Conservation (phyloP, 2,888 invertebrate species). For the Cryptosula pallasiana region DNA sequence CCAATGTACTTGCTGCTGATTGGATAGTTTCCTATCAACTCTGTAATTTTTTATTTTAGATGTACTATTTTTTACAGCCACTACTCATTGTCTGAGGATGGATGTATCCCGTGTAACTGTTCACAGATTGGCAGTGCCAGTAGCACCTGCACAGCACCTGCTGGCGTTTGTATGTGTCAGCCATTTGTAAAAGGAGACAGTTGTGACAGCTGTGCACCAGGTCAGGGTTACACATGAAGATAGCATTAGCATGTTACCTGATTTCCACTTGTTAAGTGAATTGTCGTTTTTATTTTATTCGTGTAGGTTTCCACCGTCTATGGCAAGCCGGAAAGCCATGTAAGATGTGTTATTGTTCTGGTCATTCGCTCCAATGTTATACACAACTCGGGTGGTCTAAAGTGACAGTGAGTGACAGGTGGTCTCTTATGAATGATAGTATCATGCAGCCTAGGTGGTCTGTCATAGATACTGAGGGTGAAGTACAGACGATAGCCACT, state of each 20-base stretch:
- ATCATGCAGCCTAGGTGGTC: conserved; percentile 30
- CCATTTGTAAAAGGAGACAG: conserved; percentile 33
- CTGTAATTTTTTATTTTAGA: no score
- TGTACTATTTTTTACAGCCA: conserved; percentile 30
- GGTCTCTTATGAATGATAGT: conserved; percentile 29
- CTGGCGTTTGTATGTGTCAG: conserved; percentile 33
- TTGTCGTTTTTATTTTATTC: neutral
- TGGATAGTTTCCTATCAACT: no score
- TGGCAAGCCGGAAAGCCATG: conserved; percentile 34
- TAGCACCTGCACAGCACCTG: conserved; percentile 30
- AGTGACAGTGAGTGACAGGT: conserved; percentile 28
- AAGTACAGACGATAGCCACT: neutral
- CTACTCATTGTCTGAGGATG: conserved; percentile 32
- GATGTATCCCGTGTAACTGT: conserved; percentile 35
- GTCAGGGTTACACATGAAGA: conserved; percentile 29
- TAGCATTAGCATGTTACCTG: neutral
- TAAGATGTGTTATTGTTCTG: conserved; percentile 35
- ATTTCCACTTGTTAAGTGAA: neutral
- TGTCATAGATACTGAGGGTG: conserved; percentile 29
- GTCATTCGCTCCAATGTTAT: conserved; percentile 33
- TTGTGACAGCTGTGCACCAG: conserved; percentile 33
- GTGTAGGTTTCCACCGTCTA: conserved; percentile 29
- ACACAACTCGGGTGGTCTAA: conserved; percentile 33
- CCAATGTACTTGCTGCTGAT: neutral
- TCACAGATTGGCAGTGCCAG: conserved; percentile 31